These are phyloP conservation scores for Trypoxylon attenuatum DNA, from an alignment of 2,888 invertebrate genomes.

Conservation along the genomic window DNA sequence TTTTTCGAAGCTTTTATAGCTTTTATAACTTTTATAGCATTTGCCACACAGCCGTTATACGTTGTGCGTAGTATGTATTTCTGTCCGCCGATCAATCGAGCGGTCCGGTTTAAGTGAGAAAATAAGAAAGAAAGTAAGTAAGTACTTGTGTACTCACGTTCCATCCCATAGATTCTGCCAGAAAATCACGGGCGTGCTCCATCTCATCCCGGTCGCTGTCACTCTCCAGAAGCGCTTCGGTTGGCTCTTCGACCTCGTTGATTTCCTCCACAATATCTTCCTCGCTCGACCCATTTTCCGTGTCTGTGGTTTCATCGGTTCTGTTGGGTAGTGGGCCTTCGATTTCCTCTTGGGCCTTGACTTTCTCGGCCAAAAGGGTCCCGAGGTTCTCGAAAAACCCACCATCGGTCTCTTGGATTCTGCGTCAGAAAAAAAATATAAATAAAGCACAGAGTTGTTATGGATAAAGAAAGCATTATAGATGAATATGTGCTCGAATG, in stretches of 20 bases:
- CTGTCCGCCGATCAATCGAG: no score
- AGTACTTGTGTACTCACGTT: slow-evolving; percentile 83
- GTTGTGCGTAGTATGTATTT: no score
- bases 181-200: slow-evolving; percentile 78
- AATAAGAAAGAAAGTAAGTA: neutral
- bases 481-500: no score
- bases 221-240: slow-evolving; percentile 78
- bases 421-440: no score
- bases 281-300: slow-evolving; percentile 48
- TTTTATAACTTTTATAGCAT: no score
- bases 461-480: no score
- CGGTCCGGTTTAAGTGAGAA: no score
- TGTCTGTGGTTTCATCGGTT: slow-evolving; percentile 70
- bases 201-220: slow-evolving; percentile 82
- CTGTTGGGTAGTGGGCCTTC: slow-evolving; percentile 62
- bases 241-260: slow-evolving; percentile 66
- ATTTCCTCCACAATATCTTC: no score
- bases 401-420: slow-evolving; percentile 88
- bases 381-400: slow-evolving; percentile 91
- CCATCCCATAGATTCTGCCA: slow-evolving; percentile 81
- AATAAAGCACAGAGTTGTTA: no score
- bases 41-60: no score
- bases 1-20: no score
- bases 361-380: slow-evolving; percentile 77
- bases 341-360: slow-evolving; percentile 60